Evolutionary conservation across 2,113 vertebrate genomes (phyloP), one percentile per base, ranked within the genome.

Genomic region (Pristiophorus japonicus): DNA sequence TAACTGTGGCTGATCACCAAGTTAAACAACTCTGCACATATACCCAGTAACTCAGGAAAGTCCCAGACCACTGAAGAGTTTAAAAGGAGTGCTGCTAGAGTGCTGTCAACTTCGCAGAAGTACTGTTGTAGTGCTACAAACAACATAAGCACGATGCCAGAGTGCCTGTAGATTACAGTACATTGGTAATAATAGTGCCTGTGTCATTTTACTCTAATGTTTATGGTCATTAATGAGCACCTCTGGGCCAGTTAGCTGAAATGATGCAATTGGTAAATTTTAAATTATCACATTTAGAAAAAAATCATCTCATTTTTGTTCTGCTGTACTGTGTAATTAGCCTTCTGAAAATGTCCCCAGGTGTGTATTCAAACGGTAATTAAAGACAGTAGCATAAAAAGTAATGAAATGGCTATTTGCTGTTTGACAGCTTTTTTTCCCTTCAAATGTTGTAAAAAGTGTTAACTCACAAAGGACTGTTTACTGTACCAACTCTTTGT

Each of bases 201-300:
- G 38, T 90, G 51, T 66, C 65, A 66, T 45, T 94, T 94, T 66
- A 42, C 65, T 67, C 92, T 67, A 38, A 94, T 8, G 3, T 70
- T 94, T 94, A 94, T 70, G 65, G 92, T 66, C 22, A 45, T 94
- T 70, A 70, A 94, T 16, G 63, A 94, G 63, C 63, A 67, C 65
- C 42, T 94, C 38, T 47, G 92, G 63, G 22, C 55, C 92, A 45
- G 24, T 47, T 88, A 27, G 85, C 22, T 14, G 10, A 55, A 88
- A 88, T 45, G 20, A 67, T 94, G 63, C 24, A 67, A 66, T 47
- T 70, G 38, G 63, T 94, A 67, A 94, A 67, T 94, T 94, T 91
- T 94, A 45, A 94, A 94, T 94, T 24, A 47, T 94, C 22, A 38
- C 63, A 94, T 45, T 94, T 94, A 47, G 63, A 94, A 47, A 67